Evolutionary conservation across 2,888 invertebrate genomes (phyloP), one percentile per base, ranked within the genome.

Genomic region (Arctia plantaginis): DNA sequence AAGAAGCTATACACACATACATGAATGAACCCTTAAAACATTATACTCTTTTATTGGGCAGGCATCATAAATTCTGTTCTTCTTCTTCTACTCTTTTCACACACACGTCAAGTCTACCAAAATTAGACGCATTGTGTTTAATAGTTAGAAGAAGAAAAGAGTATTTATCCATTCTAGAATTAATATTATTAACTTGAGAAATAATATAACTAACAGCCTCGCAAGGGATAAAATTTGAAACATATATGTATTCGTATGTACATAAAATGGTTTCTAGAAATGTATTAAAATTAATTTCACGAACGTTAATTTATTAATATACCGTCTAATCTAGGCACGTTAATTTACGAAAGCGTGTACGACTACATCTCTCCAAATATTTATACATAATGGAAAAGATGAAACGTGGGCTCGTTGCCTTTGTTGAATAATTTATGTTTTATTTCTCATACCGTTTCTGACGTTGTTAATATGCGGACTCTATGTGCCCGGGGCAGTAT

Each of bases 361-460:
- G 87, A 85, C 88, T 83, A 80, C 84, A 87, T 87, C 87, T 86
- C 85, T 85, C 87, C 87, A 90, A 91, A 90, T 92, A 91, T 91
- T 90, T 90, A 91, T 91, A 89, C 84, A 84, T 89, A 90, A 91
- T 90, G 89, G 89, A 90, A 90, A 91, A 92, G 91, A 92, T 93
- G 91, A 92, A 92, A 92, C 90, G 91, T 90, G 88, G 89, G 88
- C 90, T 89, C 88, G 86, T 87, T 87, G 90, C 90, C 88, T 92
- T 92, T 91, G 92, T 91, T 92, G 94, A 93, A 93, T 93, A 93
- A 93, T 92, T 92, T 93, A 93, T 93, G 87, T 91, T 91, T 91
- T 91, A 91, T 92, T 90, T 89, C 89, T 90, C 88, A 86, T 90
- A 90, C 84, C 80, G 80, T 71, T 55, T 86, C 81, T 83, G 85